A percentile compares a stretch with the other conserved stretches of the same genome.
These are phyloP conservation scores for Ridgeia piscesae DNA, from an alignment of 1,140 invertebrate species.

Conservation along the genomic window DNA sequence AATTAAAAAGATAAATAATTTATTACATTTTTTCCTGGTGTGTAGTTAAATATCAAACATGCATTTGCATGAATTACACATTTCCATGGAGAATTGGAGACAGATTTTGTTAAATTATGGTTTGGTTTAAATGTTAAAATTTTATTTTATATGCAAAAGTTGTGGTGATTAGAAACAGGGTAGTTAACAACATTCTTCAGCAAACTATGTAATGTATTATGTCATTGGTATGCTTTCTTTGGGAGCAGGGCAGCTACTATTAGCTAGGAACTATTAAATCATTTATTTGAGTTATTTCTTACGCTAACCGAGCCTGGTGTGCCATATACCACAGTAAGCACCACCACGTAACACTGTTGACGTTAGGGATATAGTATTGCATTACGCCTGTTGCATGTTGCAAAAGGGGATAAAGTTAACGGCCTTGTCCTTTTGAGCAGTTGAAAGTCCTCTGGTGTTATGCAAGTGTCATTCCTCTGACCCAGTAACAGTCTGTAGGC, in stretches of 20 bases:
- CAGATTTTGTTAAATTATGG: neutral
- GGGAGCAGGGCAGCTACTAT: neutral
- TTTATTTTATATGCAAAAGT: neutral
- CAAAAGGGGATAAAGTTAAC: neutral
- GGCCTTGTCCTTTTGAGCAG: neutral
- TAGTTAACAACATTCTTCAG: neutral
- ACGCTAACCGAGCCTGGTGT: too few species aligned
- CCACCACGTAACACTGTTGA: neutral
- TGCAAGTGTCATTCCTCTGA: neutral
- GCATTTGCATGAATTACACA: neutral
- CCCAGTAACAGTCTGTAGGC: neutral
- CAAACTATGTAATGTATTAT: neutral
- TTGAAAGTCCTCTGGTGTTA: neutral
- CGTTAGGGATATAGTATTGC: neutral
- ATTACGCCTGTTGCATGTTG: neutral
- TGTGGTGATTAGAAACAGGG: neutral
- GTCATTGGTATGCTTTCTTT: neutral
- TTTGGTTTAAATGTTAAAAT: neutral
- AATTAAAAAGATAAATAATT: too few species aligned
- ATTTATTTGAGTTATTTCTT: too few species aligned
- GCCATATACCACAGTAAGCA: neutral
- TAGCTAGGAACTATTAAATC: too few species aligned
- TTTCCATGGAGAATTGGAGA: neutral
- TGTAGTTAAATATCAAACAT: neutral
- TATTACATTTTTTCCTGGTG: too few species aligned